Percentiles rank a stretch among this genome's conserved stretches.
Evolutionary conservation across 1,140 invertebrate species (phyloP).

Genomic region (Nephila pilipes): DNA sequence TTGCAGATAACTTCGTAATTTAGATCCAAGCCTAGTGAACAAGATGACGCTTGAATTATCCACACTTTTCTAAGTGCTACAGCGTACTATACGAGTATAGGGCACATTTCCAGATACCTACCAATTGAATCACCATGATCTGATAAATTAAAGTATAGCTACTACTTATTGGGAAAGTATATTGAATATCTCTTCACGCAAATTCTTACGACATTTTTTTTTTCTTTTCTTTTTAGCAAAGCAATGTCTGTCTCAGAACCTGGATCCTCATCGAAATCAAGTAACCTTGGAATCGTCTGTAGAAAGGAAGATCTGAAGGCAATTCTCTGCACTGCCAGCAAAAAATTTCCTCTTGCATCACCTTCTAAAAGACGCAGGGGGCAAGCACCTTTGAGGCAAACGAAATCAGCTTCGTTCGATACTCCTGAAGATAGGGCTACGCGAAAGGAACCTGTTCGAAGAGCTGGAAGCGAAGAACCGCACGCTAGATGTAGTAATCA

Average conservation of each 20-base stretch:
- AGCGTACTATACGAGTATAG: no score
- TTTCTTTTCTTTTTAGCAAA: slow-evolving; percentile 32
- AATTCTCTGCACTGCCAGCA: slow-evolving; percentile 74
- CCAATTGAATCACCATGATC: no score
- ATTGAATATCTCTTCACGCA: no score
- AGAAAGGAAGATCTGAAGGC: slow-evolving; percentile 78
- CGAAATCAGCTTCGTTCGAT: slow-evolving; percentile 75
- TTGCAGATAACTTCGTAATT: no score
- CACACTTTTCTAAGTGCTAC: no score
- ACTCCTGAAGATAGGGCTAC: slow-evolving; percentile 16
- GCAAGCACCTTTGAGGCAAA: slow-evolving; percentile 63
- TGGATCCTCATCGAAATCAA: slow-evolving; percentile 52
- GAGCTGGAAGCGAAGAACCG: slow-evolving; percentile 67
- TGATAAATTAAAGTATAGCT: no score
- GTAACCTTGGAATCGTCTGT: slow-evolving; percentile 78
- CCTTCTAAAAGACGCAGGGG: slow-evolving; percentile 48
- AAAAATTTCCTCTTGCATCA: slow-evolving; percentile 63
- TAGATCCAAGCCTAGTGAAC: no score
- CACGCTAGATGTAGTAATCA: neutral
- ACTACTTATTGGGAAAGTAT: no score
- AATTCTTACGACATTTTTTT: no score
- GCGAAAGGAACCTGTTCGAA: slow-evolving; percentile 55
- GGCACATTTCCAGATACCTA: no score
- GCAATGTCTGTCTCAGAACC: slow-evolving; percentile 68
- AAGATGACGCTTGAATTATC: no score